Conservation (phyloP, 2,797 vertebrate genomes). For the Chiloscyllium punctatum region DNA sequence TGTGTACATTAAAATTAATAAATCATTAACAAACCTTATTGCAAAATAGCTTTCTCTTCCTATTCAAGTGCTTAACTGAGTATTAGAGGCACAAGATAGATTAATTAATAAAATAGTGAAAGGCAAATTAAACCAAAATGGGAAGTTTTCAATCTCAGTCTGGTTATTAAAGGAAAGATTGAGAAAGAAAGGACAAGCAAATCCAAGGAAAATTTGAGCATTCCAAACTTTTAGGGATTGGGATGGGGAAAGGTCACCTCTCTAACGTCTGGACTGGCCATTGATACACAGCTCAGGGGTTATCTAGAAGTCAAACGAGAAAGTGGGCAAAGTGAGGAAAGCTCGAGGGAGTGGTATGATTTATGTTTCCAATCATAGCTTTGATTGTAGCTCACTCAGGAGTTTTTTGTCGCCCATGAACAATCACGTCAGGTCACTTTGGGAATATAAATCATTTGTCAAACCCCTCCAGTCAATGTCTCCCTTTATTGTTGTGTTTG, state of each 20-base stretch:
- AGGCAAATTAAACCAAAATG: not conserved
- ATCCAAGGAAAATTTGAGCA: not conserved
- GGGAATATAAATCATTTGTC: slow-evolving; percentile 9
- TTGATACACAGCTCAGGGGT: too few relatives aligned
- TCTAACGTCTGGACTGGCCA: not conserved
- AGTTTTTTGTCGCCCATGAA: not conserved
- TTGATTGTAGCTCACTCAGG: slow-evolving; percentile 18
- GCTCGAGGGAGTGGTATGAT: not conserved
- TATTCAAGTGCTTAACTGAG: not conserved
- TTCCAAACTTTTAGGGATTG: not conserved
- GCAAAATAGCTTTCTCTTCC: not conserved
- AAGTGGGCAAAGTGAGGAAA: not conserved
- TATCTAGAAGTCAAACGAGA: not conserved
- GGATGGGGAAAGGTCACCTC: not conserved
- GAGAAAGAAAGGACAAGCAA: not conserved
- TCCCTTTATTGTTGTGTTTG: not conserved
- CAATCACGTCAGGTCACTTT: not conserved
- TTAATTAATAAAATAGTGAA: not conserved
- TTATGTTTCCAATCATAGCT: not conserved
- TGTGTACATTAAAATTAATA: not conserved
- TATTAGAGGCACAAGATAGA: not conserved
- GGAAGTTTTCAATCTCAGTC: not conserved
- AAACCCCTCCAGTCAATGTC: not conserved
- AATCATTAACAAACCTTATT: not conserved
- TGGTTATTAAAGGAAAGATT: not conserved